A percentile compares a stretch with the other conserved stretches of the same genome.
phyloP scores from a whole-genome alignment of 2,113 vertebrate species.

The Ceyx melanurus region DNA sequence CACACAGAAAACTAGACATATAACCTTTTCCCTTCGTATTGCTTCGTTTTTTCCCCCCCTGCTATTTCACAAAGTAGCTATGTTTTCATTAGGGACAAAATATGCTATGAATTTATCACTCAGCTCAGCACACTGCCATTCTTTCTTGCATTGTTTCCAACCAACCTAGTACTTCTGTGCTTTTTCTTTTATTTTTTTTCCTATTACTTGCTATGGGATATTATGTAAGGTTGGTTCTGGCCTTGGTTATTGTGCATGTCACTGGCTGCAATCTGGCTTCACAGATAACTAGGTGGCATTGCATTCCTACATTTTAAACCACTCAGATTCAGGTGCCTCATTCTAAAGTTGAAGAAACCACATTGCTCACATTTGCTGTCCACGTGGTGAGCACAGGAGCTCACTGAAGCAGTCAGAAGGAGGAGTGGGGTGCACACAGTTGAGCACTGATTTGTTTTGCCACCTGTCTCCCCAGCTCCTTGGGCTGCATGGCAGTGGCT shows the following conservation, averaged over 20 bases:
- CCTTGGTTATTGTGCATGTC: not conserved
- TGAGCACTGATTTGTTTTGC: not conserved
- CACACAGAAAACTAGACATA: not conserved
- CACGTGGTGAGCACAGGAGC: not conserved
- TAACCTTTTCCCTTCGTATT: constrained; percentile 5
- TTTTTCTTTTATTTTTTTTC: not conserved
- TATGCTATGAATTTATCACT: not conserved
- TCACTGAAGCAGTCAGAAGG: not conserved
- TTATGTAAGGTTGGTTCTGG: not conserved
- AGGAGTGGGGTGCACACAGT: not conserved
- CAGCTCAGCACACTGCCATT: not conserved
- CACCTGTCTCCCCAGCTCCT: not conserved
- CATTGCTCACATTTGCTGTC: not conserved
- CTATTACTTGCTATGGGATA: not conserved
- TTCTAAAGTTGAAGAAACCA: not conserved
- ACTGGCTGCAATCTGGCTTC: not conserved
- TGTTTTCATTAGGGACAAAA: constrained; percentile 5
- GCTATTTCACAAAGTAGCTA: constrained; percentile 1
- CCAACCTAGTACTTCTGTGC: not conserved
- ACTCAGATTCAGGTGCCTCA: not conserved
- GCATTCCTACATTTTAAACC: not conserved
- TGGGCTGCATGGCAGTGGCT: not conserved
- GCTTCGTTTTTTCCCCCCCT: not conserved
- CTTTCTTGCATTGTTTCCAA: not conserved
- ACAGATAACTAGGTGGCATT: not conserved